Conservation (phyloP, 2,797 vertebrate genomes). For the Eulemur rubriventer region DNA sequence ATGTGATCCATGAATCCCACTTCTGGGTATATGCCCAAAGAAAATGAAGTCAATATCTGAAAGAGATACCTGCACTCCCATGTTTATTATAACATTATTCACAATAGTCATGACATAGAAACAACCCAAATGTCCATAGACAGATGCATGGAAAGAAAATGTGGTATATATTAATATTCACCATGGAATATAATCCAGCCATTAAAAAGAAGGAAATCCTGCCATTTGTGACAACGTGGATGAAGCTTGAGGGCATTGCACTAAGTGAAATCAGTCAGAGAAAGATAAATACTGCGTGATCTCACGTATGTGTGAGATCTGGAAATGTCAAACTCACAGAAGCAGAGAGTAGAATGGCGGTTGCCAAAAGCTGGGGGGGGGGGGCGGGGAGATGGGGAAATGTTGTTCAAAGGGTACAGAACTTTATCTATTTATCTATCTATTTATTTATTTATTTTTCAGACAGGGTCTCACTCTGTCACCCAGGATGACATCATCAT, state of each 20-base stretch:
- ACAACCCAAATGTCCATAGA: not conserved
- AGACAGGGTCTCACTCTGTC: not conserved
- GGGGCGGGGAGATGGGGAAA: fast-evolving
- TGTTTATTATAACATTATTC: not conserved
- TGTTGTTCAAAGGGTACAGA: not conserved
- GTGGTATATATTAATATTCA: not conserved
- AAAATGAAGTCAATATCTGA: not conserved
- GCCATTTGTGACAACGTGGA: not conserved
- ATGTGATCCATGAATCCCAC: not conserved
- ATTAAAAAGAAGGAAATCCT: not conserved
- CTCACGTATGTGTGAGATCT: not conserved
- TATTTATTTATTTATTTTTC: not conserved
- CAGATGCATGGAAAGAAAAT: not conserved
- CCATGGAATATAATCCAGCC: not conserved
- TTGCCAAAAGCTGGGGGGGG: not conserved
- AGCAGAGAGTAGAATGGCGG: not conserved
- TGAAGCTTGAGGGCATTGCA: not conserved
- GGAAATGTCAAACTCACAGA: too few species aligned
- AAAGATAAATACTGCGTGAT: not conserved
- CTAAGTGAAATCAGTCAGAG: not conserved
- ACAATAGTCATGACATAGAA: fast-evolving
- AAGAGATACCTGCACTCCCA: not conserved
- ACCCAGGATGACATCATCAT: not conserved
- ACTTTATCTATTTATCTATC: not conserved
- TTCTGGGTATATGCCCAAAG: too few species aligned